Conservation (phyloP, 2,113 vertebrate species). For the Phaethornis superciliosus region DNA sequence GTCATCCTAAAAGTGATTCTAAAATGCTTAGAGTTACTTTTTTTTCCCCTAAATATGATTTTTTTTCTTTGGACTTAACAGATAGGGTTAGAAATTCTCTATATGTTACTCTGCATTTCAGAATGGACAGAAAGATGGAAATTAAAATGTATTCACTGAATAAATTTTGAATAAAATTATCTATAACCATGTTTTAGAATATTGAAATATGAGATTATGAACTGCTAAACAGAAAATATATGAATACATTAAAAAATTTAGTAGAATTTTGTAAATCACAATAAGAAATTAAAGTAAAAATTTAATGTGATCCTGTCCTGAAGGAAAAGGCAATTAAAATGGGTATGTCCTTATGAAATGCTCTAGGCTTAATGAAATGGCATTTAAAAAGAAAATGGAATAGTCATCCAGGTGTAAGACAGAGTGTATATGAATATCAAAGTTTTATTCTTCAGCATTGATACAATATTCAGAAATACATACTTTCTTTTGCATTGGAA, state of each 20-base stretch:
- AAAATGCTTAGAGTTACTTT: neutral
- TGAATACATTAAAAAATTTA: neutral
- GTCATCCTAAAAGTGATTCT: neutral
- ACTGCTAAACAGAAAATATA: neutral
- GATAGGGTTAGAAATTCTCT: neutral
- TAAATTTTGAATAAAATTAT: neutral
- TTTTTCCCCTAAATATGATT: neutral
- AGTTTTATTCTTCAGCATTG: neutral
- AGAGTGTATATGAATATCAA: neutral
- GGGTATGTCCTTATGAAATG: neutral
- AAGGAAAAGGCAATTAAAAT: conserved; percentile 9
- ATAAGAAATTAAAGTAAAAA: neutral
- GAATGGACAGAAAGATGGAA: neutral
- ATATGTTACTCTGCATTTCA: neutral
- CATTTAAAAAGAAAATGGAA: neutral
- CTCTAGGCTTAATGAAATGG: neutral
- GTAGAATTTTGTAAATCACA: neutral
- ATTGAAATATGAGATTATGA: neutral
- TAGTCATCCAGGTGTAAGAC: neutral
- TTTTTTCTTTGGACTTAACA: neutral
- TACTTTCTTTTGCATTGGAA: neutral
- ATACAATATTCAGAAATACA: neutral
- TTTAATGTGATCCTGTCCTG: neutral
- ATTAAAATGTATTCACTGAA: neutral
- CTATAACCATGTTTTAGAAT: neutral